Conservation (phyloP, 2,888 invertebrate species). For the Meloe dianella region DNA sequence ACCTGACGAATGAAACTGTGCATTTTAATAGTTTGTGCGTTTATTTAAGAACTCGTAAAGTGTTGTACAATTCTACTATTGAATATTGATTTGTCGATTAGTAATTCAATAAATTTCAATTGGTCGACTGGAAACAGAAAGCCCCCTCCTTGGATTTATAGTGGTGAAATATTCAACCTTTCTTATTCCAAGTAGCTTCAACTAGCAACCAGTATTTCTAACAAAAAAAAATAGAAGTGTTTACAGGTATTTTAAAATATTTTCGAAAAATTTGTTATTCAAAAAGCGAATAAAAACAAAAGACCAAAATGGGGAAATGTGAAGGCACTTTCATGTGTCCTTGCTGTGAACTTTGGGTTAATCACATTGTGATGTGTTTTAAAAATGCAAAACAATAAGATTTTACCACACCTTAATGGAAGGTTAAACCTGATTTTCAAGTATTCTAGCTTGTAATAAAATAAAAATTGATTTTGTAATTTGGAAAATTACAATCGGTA, state of each 20-base stretch:
- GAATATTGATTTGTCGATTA: conserved; percentile 18
- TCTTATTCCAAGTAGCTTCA: conserved; percentile 23
- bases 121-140: conserved; percentile 29
- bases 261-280: not conserved
- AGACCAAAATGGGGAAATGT: not conserved
- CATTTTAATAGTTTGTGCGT: conserved; percentile 41
- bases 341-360: conserved; percentile 15
- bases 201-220: not conserved
- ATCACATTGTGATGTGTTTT: conserved; percentile 6
- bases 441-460: not conserved
- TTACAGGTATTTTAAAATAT: not conserved
- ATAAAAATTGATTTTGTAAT: not conserved
- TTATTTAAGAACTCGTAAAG: conserved; percentile 53
- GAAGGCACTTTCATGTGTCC: conserved; percentile 21
- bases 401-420: conserved; percentile 1
- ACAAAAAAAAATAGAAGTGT: not conserved
- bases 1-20: conserved; percentile 50
- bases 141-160: conserved; percentile 24
- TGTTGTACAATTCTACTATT: conserved; percentile 39
- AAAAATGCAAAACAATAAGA: conserved; percentile 2
- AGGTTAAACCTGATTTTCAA: not conserved
- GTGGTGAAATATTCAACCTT: conserved; percentile 41
- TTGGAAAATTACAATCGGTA: not conserved
- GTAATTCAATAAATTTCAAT: conserved; percentile 15
- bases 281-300: not conserved